These are phyloP conservation scores for Labeo rohita DNA, from an alignment of 2,113 vertebrate species.

Conservation along the genomic window DNA sequence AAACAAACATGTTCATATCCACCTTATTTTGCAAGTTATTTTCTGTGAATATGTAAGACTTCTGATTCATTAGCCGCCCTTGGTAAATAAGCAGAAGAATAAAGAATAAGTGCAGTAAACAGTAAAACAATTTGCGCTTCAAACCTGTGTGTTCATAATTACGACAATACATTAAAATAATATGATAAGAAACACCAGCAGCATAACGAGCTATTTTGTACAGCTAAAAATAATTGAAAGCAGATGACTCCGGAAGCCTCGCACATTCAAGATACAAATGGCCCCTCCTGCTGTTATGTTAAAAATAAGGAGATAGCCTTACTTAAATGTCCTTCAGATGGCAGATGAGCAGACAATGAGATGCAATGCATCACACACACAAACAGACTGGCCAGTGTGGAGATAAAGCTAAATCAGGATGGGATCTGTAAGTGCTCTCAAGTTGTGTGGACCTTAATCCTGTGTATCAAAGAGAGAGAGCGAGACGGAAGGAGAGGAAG, in stretches of 20 bases:
- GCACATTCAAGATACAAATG: background rate
- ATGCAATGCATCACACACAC: background rate
- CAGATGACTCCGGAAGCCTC: background rate
- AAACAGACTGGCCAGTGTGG: background rate
- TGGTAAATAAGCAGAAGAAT: background rate
- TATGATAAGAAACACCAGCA: background rate
- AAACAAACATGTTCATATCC: background rate
- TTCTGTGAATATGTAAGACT: background rate
- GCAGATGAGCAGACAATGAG: background rate
- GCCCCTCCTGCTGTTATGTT: background rate
- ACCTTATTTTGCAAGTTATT: too few species aligned
- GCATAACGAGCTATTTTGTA: background rate
- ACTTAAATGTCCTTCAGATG: background rate
- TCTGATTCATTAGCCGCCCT: background rate
- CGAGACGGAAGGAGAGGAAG: background rate
- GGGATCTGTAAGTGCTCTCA: conserved; percentile 22
- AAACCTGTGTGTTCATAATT: background rate
- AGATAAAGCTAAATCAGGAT: conserved; percentile 7
- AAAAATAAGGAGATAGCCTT: background rate
- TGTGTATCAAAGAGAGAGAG: conserved; percentile 18
- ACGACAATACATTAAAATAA: background rate
- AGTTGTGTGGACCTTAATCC: conserved; percentile 20
- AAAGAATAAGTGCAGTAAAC: background rate
- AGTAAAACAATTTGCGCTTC: background rate
- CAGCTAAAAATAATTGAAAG: background rate